Base-by-base conservation (phyloP, 2,113 vertebrate species). In the Neomonachus schauinslandi region DNA sequence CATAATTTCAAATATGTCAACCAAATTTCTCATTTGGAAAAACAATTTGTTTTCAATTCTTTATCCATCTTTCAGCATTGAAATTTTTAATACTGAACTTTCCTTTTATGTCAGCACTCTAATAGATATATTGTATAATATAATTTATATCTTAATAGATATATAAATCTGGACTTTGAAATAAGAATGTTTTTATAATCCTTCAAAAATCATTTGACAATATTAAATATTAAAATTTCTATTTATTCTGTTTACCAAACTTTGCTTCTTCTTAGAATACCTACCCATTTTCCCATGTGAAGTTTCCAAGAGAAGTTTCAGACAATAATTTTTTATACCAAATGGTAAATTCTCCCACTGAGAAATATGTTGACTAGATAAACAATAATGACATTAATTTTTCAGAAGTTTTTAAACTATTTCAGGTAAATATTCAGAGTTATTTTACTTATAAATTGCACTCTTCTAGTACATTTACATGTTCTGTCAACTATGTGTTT, bases 391-490 rank as follows among this genome's bases (percentile, higher is more conserved):
- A 24, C 18, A 79, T n/a, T 46, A 86, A 55, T 55, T 81, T 14
- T 39, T 77, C 39, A 49, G 21, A 1, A 79, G 5, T 59, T 89
- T 72, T 76, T 12, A 63, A 92, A 82, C 19, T 63, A 77, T n/a
- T 94, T 74, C n/a, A 95, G 28, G 31, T 87, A 49, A 71, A 82
- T 91, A 88, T 63, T 94, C 31, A 89, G 36, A 92, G 94, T 89
- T 61, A 88, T 59, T 84, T 93, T 94, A 88, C 53, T 72, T 51
- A 59, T 59, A 88, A 42, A 39, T 19, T 67, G 8, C 1, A 81
- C 12, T 94, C 1, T 93, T 79, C 49, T 61, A 76, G 63, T 12
- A 1, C 31, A 80, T 36, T 89, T 80, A n/a, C 2, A 28, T 69
- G 46, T 88, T 84, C 19, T 81, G 19, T 74, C 2, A 31, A 46